A percentile compares a stretch with the other conserved stretches of the same genome.
These are phyloP conservation scores for Ctenopoma kingsleyae DNA, from an alignment of 2,797 vertebrate genomes.

Conservation along the genomic window DNA sequence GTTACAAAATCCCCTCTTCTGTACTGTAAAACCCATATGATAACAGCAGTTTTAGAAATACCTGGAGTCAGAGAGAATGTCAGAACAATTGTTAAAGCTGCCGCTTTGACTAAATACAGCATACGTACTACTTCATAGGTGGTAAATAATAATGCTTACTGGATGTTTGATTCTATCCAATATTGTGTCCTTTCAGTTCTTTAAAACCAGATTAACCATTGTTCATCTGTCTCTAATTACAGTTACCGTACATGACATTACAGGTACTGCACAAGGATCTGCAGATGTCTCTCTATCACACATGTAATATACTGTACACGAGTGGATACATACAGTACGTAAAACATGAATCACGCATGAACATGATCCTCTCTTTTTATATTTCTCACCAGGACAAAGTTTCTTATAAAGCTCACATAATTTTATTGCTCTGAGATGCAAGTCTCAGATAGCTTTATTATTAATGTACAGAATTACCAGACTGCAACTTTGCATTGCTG, in stretches of 20 bases:
- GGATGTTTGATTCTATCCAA: conserved; percentile 47
- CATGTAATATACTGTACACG: conserved; percentile 25
- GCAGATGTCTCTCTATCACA: conserved; percentile 22
- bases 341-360: conserved; percentile 50
- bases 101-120: conserved; percentile 42
- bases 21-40: conserved; percentile 6
- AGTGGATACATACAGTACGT: conserved; percentile 17
- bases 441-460: conserved; percentile 64
- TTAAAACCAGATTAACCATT: conserved; percentile 43
- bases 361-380: conserved; percentile 24
- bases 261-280: conserved; percentile 40
- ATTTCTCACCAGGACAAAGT: conserved; percentile 22
- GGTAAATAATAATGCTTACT: conserved; percentile 65
- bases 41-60: conserved; percentile 21
- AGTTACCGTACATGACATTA: conserved; percentile 52
- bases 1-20: neutral
- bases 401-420: conserved; percentile 35
- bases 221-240: conserved; percentile 69
- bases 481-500: conserved; percentile 66
- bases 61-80: conserved; percentile 31
- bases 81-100: conserved; percentile 33
- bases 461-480: conserved; percentile 64
- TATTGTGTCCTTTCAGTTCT: conserved; percentile 43
- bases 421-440: conserved; percentile 39
- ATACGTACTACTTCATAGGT: conserved; percentile 39